Conservation (phyloP, 2,113 vertebrate species). For the Shinisaurus crocodilurus region DNA sequence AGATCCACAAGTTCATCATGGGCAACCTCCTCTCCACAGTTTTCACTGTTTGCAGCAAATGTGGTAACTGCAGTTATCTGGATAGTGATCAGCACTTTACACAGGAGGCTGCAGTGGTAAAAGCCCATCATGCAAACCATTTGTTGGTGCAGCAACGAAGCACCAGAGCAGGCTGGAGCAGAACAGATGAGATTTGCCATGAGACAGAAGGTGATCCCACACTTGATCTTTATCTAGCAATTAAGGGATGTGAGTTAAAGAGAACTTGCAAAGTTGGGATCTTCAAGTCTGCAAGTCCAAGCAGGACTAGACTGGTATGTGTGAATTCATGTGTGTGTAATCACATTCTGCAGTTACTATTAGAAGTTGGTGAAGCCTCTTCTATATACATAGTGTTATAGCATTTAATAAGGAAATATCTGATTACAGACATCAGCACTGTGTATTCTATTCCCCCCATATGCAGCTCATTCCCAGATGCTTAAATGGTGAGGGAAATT, state of each 20-base stretch:
- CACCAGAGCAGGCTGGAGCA: not conserved
- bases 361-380: not conserved
- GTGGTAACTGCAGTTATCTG: not conserved
- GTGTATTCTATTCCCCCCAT: slow-evolving; percentile 26
- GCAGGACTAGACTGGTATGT: not conserved
- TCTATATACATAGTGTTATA: fast-evolving
- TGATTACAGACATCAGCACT: not conserved
- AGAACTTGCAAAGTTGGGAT: not conserved
- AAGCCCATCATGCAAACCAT: not conserved
- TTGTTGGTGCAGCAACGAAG: not conserved
- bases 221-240: not conserved
- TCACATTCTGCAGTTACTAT: not conserved
- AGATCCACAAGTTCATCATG: not conserved
- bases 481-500: not conserved
- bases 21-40: not conserved
- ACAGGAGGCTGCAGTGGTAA: not conserved
- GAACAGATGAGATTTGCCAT: not conserved
- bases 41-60: not conserved
- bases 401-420: not conserved
- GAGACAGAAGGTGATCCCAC: not conserved
- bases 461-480: slow-evolving; percentile 1
- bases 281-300: not conserved
- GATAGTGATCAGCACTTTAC: not conserved
- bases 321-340: not conserved
- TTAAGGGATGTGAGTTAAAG: not conserved